phyloP scores from a whole-genome alignment of 2,113 vertebrate species.

The Oncorhynchus tshawytscha region DNA sequence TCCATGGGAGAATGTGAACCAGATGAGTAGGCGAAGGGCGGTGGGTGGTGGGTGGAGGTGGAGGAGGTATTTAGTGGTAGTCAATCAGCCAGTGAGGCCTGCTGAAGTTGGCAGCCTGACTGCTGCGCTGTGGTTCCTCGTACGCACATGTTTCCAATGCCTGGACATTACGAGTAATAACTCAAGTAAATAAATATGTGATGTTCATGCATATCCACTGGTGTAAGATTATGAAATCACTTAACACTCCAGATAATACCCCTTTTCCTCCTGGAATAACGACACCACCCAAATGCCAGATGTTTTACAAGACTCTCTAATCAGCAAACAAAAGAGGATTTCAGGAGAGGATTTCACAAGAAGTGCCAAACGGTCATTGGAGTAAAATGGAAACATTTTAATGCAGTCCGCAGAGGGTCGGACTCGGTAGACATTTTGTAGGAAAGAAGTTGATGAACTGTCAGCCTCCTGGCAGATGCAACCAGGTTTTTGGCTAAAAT shows the following conservation, averaged over 20 bases:
- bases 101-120: slow-evolving; percentile 6
- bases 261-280: not conserved
- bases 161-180: not conserved
- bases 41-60: not conserved
- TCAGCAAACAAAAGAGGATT: not conserved
- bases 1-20: slow-evolving; percentile 16
- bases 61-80: not conserved
- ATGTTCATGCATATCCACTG: not conserved
- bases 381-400: not conserved
- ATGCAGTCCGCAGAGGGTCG: no score
- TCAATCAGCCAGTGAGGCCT: not conserved
- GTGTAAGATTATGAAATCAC: not conserved
- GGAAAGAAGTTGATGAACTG: not conserved
- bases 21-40: slow-evolving; percentile 14
- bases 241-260: not conserved
- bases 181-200: not conserved
- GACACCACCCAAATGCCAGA: not conserved
- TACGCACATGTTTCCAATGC: slow-evolving; percentile 10
- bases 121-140: slow-evolving; percentile 24
- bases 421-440: not conserved
- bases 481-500: no score
- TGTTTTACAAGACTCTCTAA: not conserved
- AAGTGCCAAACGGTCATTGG: not conserved
- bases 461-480: no score
- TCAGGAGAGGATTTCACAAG: not conserved